These are phyloP conservation scores for Pandion haliaetus DNA, from an alignment of 2,113 vertebrate genomes.

Conservation along the genomic window DNA sequence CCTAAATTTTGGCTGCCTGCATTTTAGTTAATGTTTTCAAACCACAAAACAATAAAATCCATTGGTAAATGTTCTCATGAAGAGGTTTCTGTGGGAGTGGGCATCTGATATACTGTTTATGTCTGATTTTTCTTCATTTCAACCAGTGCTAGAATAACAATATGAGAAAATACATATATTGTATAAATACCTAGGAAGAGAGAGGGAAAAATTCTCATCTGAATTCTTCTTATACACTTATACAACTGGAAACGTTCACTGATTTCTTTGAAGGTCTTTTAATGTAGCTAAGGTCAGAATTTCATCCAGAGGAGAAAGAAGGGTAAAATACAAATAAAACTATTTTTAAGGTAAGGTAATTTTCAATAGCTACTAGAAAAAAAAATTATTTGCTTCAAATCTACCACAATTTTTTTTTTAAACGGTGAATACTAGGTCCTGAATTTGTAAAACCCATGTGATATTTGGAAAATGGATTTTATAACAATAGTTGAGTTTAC, in stretches of 20 bases:
- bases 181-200: background rate
- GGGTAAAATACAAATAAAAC: background rate
- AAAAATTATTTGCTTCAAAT: background rate
- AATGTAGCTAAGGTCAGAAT: background rate
- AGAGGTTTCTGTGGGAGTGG: background rate
- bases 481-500: background rate
- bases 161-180: background rate
- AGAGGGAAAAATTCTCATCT: background rate
- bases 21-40: background rate
- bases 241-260: background rate
- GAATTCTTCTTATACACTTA: background rate
- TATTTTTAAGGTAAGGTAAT: background rate
- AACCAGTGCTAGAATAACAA: background rate
- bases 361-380: background rate
- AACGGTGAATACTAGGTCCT: background rate
- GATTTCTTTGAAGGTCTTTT: background rate
- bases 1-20: background rate
- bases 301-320: background rate
- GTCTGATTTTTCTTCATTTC: background rate
- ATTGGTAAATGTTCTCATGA: background rate
- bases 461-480: background rate
- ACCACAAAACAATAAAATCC: background rate
- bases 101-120: background rate
- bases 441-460: background rate
- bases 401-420: background rate